Percentiles rank a stretch among this genome's conserved stretches.
phyloP scores from a whole-genome alignment of 2,888 invertebrate species.

The Orthosia cruda region DNA sequence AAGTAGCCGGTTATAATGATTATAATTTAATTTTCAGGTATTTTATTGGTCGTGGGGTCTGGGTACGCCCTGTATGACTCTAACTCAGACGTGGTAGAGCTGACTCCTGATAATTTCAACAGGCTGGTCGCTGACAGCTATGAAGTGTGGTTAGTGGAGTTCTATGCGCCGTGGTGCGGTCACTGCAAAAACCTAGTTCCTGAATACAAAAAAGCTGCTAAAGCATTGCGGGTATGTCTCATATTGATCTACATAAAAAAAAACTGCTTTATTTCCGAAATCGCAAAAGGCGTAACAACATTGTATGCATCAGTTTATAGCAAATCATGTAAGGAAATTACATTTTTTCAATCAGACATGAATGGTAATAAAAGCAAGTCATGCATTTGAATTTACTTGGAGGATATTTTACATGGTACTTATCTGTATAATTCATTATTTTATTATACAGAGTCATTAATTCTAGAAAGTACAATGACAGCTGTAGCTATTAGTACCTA shows the following conservation, averaged over 20 bases:
- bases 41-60: slow-evolving; percentile 83
- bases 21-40: slow-evolving; percentile 78
- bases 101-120: slow-evolving; percentile 97
- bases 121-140: slow-evolving; percentile 96
- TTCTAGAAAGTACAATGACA: slow-evolving; percentile 17
- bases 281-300: neutral
- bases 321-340: slow-evolving; percentile 33
- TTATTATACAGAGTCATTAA: neutral
- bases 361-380: neutral
- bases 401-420: neutral
- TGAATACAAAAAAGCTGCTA: slow-evolving; percentile 98
- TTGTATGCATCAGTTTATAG: neutral
- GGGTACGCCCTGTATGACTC: slow-evolving; percentile 92
- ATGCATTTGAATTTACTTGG: slow-evolving; percentile 13
- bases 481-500: neutral
- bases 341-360: slow-evolving; percentile 20
- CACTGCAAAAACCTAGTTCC: slow-evolving; percentile 97
- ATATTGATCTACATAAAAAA: slow-evolving; percentile 52
- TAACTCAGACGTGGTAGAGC: slow-evolving; percentile 95
- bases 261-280: neutral
- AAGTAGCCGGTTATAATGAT: slow-evolving; percentile 58
- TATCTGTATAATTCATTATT: neutral
- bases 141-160: slow-evolving; percentile 98
- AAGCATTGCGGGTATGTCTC: slow-evolving; percentile 95
- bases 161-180: slow-evolving; percentile 99